Base-by-base conservation (phyloP, 2,113 vertebrate species). In the Empidonax traillii region DNA sequence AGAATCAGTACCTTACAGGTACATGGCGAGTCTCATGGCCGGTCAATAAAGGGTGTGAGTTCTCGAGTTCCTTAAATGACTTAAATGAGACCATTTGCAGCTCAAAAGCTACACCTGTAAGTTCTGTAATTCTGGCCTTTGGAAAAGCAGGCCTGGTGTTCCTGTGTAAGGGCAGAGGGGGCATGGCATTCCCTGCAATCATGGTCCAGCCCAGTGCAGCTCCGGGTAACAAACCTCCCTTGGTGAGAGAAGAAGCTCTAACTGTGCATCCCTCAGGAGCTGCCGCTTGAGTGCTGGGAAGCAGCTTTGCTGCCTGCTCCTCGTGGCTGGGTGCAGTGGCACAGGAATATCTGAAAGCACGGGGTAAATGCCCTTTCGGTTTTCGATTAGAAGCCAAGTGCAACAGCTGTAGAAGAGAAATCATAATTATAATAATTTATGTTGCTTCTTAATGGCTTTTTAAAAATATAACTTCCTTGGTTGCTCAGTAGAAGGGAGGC, bases 101-200 rank as follows among this genome's bases (percentile, higher is more conserved):
- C 31, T 78, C 15, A 15, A 28, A 39, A 39, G 23, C 59, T 88
- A 3, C 44, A 9, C 46, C 8, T 25, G 17, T 65, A 17, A 27
- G 2, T 59, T 63, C 28, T 72, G 16, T 46, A 30, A 31, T 67
- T 75, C 10, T 79, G 71, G 4, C 39, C 17, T 88, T 73, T 71
- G 52, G 33, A 41, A 49, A 75, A 83, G 12, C 22, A 31, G 30
- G 12, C 14, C 31, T 47, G n/a, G 23, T 39, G 33, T 83, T 5
- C 1, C 53, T 20, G 11, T 39, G 31, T 30, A 16, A 39, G 14
- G 10, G 2, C 8, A 16, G 37, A 2, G 3, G 3, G 3, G 51
- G 10, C 21, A 17, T 0, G 3, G 12, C 6, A 5, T 22, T 58
- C 37, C 18, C 6, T 73, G 19, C 10, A 37, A n/a, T 3, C 7